Percentiles rank a stretch among this genome's conserved stretches.
Evolutionary conservation across 2,797 vertebrate species (phyloP).

Genomic region (Erithacus rubecula): DNA sequence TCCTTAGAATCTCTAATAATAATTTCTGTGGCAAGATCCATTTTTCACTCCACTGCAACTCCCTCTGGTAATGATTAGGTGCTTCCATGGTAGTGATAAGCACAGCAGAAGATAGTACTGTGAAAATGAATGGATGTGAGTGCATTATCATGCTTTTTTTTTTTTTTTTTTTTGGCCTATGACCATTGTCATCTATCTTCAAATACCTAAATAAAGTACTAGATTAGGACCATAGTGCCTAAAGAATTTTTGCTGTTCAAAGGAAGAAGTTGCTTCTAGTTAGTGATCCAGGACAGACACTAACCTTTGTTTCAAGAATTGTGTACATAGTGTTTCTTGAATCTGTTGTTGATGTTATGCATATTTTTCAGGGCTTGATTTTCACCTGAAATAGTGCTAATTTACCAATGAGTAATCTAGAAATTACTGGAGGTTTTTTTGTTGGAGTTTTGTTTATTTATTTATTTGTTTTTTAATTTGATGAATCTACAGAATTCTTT

Average conservation of each 20-base stretch:
- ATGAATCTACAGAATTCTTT: neutral
- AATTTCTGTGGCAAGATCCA: neutral
- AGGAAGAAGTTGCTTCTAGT: neutral
- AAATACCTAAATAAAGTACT: neutral
- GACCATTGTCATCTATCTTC: neutral
- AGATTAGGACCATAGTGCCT: neutral
- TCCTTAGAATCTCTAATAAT: neutral
- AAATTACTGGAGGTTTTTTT: neutral
- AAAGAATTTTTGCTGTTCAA: neutral
- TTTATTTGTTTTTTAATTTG: neutral
- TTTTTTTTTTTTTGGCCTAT: neutral
- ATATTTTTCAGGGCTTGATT: neutral
- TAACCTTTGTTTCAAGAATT: neutral
- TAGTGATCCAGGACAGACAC: neutral
- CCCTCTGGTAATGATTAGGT: neutral
- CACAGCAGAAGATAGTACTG: neutral
- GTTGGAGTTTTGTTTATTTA: neutral
- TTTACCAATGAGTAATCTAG: neutral
- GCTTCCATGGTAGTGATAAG: neutral
- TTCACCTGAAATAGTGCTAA: neutral
- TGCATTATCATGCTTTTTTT: neutral
- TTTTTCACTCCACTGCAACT: neutral
- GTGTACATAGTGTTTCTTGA: neutral
- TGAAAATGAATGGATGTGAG: neutral
- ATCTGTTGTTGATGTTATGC: neutral